Conservation (phyloP, 2,113 vertebrate genomes). For the Malurus elegans region DNA sequence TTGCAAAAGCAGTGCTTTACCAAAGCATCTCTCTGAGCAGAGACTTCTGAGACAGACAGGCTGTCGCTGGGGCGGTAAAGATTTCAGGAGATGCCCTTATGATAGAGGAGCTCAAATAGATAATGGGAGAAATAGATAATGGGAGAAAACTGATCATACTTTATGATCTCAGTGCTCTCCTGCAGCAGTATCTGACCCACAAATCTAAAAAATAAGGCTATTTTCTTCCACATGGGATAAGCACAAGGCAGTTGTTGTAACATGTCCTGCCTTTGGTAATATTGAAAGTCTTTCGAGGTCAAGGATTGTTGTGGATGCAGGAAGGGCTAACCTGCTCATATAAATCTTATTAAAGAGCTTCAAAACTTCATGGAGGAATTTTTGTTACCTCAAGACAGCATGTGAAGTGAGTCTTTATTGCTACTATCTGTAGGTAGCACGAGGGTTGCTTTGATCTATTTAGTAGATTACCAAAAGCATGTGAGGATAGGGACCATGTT, state of each 20-base stretch:
- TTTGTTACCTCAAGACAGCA: background rate
- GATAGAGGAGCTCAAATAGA: background rate
- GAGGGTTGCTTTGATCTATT: background rate
- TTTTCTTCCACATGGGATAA: background rate
- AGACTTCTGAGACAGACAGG: background rate
- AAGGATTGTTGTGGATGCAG: background rate
- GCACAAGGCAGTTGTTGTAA: background rate
- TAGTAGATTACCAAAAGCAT: constrained; percentile 25
- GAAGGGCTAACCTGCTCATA: background rate
- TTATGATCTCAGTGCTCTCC: background rate
- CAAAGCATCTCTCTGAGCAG: background rate
- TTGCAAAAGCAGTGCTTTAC: background rate
- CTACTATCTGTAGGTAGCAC: constrained; percentile 1
- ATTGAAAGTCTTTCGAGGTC: background rate
- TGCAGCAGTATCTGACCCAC: background rate
- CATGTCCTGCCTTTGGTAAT: background rate
- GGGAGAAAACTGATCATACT: background rate
- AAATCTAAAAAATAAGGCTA: background rate
- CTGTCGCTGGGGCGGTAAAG: background rate
- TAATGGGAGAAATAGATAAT: background rate
- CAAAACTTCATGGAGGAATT: background rate
- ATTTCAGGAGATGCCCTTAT: background rate
- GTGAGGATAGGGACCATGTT: constrained; percentile 18
- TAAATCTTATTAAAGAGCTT: background rate
- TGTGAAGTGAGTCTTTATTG: background rate